phyloP scores from a whole-genome alignment of 2,113 vertebrate genomes.

The Choloepus hoffmanni region DNA sequence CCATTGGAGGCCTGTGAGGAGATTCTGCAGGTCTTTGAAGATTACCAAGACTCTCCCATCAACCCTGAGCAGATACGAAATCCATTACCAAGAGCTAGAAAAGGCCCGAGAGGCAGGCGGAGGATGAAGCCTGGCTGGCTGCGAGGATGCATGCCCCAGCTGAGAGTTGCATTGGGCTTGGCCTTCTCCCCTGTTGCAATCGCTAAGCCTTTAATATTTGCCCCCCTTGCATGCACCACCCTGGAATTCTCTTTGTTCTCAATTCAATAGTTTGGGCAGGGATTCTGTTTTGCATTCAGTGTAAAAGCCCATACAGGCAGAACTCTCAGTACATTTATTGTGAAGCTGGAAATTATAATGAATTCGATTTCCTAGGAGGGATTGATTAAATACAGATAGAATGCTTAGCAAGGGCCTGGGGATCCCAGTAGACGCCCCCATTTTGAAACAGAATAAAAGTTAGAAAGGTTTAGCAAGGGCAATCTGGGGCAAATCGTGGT shows the following conservation, averaged over 20 bases:
- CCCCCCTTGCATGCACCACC: neutral
- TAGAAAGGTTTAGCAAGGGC: too few relatives aligned
- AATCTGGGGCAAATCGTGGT: too few relatives aligned
- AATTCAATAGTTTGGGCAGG: neutral
- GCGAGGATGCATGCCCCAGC: neutral
- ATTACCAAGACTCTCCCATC: neutral
- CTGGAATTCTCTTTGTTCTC: neutral
- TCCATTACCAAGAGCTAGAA: neutral
- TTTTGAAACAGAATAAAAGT: too few relatives aligned
- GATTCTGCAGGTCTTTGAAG: neutral
- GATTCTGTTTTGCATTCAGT: conserved; percentile 17
- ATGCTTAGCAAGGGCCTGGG: too few relatives aligned
- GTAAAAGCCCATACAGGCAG: neutral
- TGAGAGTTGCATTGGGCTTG: neutral
- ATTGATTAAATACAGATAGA: too few relatives aligned
- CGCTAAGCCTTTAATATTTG: neutral
- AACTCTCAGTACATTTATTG: neutral
- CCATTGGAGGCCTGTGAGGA: neutral
- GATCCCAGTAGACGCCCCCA: too few relatives aligned
- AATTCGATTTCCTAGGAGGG: too few relatives aligned
- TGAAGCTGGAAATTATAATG: too few relatives aligned
- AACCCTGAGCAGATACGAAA: neutral
- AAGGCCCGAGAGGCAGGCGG: neutral
- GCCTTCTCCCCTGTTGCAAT: rapidly evolving
- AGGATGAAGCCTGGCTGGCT: neutral